Percentiles rank a stretch among this genome's conserved stretches.
phyloP scores from a whole-genome alignment of 2,797 vertebrate genomes.

The Gallinago nigripennis region DNA sequence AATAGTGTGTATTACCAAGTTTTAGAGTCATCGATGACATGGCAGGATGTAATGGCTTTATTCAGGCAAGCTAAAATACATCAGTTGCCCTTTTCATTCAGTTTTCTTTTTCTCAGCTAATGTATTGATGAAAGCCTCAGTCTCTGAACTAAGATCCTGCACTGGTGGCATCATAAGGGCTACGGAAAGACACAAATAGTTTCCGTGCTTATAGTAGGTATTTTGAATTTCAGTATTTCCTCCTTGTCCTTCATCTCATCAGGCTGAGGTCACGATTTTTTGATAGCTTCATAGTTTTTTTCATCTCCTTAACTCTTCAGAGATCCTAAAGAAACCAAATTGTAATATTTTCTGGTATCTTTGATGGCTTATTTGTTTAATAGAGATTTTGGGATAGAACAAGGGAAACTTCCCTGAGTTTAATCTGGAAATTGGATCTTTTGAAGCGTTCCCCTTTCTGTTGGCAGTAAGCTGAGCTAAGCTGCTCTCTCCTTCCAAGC shows the following conservation, averaged over 20 bases:
- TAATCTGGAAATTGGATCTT: conserved; percentile 7
- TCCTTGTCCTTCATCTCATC: not conserved
- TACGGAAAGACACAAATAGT: not conserved
- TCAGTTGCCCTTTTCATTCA: not conserved
- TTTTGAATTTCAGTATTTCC: not conserved
- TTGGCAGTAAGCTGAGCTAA: conserved; percentile 12
- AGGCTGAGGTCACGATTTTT: not conserved
- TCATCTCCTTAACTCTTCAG: not conserved
- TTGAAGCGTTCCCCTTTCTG: not conserved
- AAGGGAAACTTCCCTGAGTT: not conserved
- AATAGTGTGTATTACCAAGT: not conserved
- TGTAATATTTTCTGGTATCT: not conserved
- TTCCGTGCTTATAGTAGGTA: not conserved
- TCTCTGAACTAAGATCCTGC: not conserved
- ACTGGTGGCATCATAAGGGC: not conserved
- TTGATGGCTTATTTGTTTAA: not conserved
- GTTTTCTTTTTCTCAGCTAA: not conserved
- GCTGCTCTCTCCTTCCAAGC: not conserved
- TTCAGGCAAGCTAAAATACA: not conserved
- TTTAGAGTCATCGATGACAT: not conserved
- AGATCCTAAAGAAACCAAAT: not conserved
- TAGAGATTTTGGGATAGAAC: not conserved
- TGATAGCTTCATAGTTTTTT: not conserved
- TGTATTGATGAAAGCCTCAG: not conserved
- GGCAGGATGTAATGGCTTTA: not conserved